Percentiles rank a stretch among this genome's conserved stretches.
Conservation (phyloP, 1,140 invertebrate species). For the Drosophila pandora region DNA sequence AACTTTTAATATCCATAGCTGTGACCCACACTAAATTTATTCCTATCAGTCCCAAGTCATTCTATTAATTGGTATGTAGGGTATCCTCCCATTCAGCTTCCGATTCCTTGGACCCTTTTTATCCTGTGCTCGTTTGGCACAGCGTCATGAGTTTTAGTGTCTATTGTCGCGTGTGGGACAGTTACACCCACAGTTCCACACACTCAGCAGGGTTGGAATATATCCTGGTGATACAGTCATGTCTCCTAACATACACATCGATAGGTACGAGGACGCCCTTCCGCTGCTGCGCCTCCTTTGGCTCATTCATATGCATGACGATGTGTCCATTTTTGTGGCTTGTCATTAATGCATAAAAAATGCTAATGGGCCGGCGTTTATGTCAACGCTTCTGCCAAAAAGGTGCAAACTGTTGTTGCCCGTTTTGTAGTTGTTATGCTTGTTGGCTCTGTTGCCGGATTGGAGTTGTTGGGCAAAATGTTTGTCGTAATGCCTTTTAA, state of each 20-base stretch:
- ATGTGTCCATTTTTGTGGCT: conserved; percentile 81
- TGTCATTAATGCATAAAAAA: conserved; percentile 82
- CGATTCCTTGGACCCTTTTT: conserved; percentile 27
- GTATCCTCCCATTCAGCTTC: conserved; percentile 18
- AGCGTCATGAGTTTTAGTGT: conserved; percentile 71
- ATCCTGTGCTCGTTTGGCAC: conserved; percentile 37
- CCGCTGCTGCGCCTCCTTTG: conserved; percentile 10
- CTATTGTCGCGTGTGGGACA: conserved; percentile 60
- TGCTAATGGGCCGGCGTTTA: conserved; percentile 78
- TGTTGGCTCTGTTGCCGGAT: conserved; percentile 5
- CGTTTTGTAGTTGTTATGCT: conserved; percentile 16
- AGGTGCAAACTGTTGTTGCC: conserved; percentile 74
- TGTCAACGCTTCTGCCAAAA: conserved; percentile 72
- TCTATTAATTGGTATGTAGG: conserved; percentile 22
- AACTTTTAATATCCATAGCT: not conserved
- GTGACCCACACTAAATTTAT: not conserved
- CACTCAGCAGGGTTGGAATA: conserved; percentile 20
- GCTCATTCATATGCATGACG: conserved; percentile 79
- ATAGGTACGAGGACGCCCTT: conserved; percentile 12
- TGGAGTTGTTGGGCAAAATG: conserved; percentile 59
- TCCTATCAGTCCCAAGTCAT: not conserved
- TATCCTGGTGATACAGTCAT: not conserved
- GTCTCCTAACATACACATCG: conserved; percentile 28
- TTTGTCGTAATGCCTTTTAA: conserved; percentile 77
- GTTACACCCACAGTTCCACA: conserved; percentile 14